Evolutionary conservation across 1,140 invertebrate genomes (phyloP), one percentile per base, ranked within the genome.

Genomic region (Drosophila asahinai): DNA sequence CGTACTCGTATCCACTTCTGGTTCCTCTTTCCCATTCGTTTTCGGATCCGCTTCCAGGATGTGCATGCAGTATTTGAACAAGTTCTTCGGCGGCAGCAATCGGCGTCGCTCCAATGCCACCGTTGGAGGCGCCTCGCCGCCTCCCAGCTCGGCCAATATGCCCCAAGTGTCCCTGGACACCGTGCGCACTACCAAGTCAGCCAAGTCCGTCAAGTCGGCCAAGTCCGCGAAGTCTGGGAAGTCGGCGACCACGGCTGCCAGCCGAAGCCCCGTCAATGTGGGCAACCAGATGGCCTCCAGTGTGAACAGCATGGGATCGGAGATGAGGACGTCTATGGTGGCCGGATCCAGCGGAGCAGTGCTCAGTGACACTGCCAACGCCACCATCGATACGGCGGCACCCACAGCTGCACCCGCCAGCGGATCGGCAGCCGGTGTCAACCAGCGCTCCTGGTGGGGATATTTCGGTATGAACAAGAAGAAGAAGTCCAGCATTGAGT

Each of bases 51-150:
- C 33, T 27, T 9, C 14, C 8, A 47, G 19, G 36, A 83, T 84
- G 81, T 84, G 81, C 59, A 45, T 84, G 67, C 81, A 66, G 36
- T 83, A 61, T 4, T 15, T 83, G 48, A 67, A 27, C 25, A 84
- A 77, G 9, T 14, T 84, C 27, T 80, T 77, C 12, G 25, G 77
- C 15, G 25, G 59, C 6, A 60, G 47, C 3, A 48, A 63, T 6
- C 81, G 76, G 9, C 64, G 64, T 19, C 75, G 75, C 5, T 7
- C 17, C 33, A 15, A 22, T 17, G 30, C 70, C 7, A 9, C 30
- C 51, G n/a, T 43, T 19, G 54, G 27, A 2, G 19, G 22, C 5
- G 9, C 45, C 22, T 61, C 81, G 4, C 81, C 75, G 2, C 48
- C 58, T 6, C 38, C 75, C 33, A 83, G 70, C 2, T 3, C 60